A percentile compares a stretch with the other conserved stretches of the same genome.
phyloP scores from a whole-genome alignment of 2,888 invertebrate genomes.

The Nemoura dubitans region DNA sequence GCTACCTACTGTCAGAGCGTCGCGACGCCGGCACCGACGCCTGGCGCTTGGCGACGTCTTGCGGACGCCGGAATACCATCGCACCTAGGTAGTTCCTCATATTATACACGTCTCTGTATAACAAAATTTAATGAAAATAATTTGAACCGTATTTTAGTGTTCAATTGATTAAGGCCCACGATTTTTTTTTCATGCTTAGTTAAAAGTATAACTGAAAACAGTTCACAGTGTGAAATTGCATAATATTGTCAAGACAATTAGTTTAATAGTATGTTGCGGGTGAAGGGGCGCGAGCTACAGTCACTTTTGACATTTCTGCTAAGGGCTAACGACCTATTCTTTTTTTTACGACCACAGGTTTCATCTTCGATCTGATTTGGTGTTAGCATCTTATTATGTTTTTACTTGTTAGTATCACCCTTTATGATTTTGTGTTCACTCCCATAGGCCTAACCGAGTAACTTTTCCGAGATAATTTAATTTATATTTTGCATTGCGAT shows the following conservation, averaged over 20 bases:
- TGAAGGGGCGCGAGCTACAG: neutral
- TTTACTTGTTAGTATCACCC: conserved; percentile 17
- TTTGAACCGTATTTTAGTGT: conserved; percentile 48
- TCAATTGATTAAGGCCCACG: conserved; percentile 61
- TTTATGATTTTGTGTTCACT: conserved; percentile 14
- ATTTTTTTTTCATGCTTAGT: conserved; percentile 60
- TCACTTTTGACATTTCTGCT: neutral
- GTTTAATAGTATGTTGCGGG: neutral
- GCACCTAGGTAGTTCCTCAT: neutral
- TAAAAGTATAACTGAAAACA: conserved; percentile 62
- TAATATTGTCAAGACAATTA: conserved; percentile 60
- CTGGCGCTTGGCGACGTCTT: no score
- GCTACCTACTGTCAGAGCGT: neutral
- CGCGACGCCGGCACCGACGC: neutral
- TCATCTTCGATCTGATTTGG: conserved; percentile 21
- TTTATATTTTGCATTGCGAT: neutral
- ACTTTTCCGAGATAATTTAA: neutral
- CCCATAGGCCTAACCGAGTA: conserved; percentile 19
- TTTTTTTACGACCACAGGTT: conserved; percentile 8
- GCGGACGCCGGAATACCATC: neutral
- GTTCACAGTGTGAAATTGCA: conserved; percentile 60
- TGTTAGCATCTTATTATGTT: conserved; percentile 33
- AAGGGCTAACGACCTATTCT: neutral
- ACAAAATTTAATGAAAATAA: conserved; percentile 50
- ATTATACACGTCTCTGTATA: conserved; percentile 46